Percentiles rank a stretch among this genome's conserved stretches.
Evolutionary conservation across 2,888 invertebrate species (phyloP).

Genomic region (Agrilus cyanescens): DNA sequence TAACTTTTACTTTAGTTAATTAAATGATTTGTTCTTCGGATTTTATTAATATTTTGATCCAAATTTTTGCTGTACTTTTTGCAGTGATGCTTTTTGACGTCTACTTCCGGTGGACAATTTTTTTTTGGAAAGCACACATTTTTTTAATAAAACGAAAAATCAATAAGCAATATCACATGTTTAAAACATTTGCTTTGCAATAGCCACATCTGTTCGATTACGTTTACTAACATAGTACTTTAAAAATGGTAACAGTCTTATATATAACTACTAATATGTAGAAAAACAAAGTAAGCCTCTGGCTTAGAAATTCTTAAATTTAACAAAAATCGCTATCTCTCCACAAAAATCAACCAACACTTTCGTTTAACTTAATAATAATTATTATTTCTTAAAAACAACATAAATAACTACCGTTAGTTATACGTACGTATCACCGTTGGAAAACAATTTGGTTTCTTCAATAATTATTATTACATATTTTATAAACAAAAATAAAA

Average conservation of each 20-base stretch:
- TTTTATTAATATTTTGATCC: too few species aligned
- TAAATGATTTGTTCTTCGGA: too few species aligned
- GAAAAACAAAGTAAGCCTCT: conserved; percentile 20
- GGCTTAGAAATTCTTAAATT: conserved; percentile 14
- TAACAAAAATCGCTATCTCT: conserved; percentile 13
- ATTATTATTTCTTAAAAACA: too few species aligned
- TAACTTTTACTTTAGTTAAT: too few species aligned
- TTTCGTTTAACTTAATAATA: conserved; percentile 2
- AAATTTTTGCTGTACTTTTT: too few species aligned
- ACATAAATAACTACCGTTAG: too few species aligned
- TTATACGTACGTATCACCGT: too few species aligned
- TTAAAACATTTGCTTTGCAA: conserved; percentile 34
- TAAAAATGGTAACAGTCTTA: conserved; percentile 40
- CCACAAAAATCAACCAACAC: conserved; percentile 16
- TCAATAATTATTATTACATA: too few species aligned
- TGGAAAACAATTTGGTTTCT: too few species aligned
- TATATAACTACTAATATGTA: conserved; percentile 32
- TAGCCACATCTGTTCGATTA: conserved; percentile 25
- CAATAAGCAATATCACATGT: conserved; percentile 36
- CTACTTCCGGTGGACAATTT: too few species aligned
- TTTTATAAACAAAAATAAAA: too few species aligned
- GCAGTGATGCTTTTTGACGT: too few species aligned
- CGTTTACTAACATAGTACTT: conserved; percentile 25
- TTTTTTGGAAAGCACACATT: conserved; percentile 28
- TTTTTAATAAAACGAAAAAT: conserved; percentile 22